Base-by-base conservation (phyloP, 2,888 invertebrate species). In the Hypolimnas misippus region DNA sequence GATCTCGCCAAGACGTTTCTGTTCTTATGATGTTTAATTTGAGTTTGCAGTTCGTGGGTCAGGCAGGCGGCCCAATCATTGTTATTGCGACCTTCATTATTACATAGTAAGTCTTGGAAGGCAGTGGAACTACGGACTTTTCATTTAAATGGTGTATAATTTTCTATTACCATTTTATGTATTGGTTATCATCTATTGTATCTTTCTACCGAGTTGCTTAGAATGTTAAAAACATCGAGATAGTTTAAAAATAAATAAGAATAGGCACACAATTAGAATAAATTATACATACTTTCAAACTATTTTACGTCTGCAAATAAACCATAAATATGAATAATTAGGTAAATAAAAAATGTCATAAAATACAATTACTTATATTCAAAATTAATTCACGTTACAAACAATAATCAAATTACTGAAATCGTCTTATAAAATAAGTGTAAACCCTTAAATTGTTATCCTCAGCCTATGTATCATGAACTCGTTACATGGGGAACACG, bases 21-120 rank as follows among this genome's bases (percentile, higher is more conserved):
- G 89, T 87, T 89, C 89, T 88, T 89, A 89, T 89, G 90, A 89
- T 87, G 89, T 90, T 90, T 90, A 89, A 90, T 90, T 91, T 86
- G 90, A 87, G 87, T 88, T 89, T 85, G 82, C 86, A 82, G 82
- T 85, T 86, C 84, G 81, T 82, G 86, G 89, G 89, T 89, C 89
- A 88, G 87, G 78, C 79, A 71, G 71, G 67, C 70, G 72, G 66
- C 69, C 75, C 79, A 78, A 83, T 90, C 83, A 89, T 88, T 89
- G 86, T 90, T 90, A 90, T 87, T 82, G 83, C 81, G 73, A 74
- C 73, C 76, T 78, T 84, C 83, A 79, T 69, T 62, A 67, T 65
- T 66, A 57, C 62, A 64, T 49, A 54, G 58, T 16, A 19, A 58
- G 25, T 35, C 7, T 29, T 35, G 31, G 10, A 53, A 62, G 44